phyloP scores from a whole-genome alignment of 2,797 vertebrate species.

The Pipistrellus nathusii region DNA sequence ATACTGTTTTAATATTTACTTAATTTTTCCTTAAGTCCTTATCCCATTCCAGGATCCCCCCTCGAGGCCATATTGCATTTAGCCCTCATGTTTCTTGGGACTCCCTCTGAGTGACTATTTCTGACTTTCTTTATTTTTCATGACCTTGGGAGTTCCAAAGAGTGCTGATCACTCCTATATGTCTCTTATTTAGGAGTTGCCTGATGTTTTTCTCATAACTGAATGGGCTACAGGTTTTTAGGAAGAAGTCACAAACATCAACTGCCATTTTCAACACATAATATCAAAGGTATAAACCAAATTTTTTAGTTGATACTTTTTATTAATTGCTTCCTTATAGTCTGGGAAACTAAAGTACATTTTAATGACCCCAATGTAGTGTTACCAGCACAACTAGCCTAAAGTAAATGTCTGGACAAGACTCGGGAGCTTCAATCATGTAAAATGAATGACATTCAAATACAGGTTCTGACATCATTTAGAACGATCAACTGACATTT shows the following conservation, averaged over 20 bases:
- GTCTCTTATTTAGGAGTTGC: background rate
- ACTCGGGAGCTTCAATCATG: background rate
- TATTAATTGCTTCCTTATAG: background rate
- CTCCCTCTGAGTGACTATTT: background rate
- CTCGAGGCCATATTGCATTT: background rate
- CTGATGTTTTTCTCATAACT: background rate
- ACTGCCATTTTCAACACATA: background rate
- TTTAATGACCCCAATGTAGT: background rate
- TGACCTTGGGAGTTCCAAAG: background rate
- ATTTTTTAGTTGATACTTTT: background rate
- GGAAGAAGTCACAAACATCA: background rate
- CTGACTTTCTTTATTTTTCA: background rate
- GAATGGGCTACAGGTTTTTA: background rate
- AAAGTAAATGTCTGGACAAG: background rate
- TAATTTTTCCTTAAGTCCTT: background rate
- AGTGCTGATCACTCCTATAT: background rate
- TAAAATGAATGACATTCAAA: background rate
- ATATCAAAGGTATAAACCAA: background rate
- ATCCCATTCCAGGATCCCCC: background rate
- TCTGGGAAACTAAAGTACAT: background rate
- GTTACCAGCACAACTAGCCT: background rate
- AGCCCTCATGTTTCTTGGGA: background rate
- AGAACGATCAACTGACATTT: background rate
- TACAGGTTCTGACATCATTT: background rate
- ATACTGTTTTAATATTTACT: background rate